phyloP scores from a whole-genome alignment of 2,797 vertebrate species.

The Trachurus trachurus region DNA sequence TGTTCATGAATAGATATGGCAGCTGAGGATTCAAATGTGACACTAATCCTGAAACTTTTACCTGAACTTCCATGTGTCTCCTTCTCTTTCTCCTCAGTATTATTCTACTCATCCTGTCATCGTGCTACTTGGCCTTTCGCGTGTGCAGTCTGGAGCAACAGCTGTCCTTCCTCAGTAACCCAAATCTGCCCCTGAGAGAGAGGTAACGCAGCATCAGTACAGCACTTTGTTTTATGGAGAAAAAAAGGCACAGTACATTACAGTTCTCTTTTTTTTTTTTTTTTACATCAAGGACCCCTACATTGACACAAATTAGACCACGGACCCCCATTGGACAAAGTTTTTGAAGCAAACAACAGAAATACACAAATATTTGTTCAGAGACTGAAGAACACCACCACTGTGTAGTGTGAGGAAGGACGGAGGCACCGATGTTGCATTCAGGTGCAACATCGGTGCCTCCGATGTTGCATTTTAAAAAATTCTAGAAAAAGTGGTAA shows the following conservation, averaged over 20 bases:
- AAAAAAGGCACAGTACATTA: background rate
- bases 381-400: no score
- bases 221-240: background rate
- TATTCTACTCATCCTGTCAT: constrained; percentile 93
- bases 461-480: no score
- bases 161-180: constrained; percentile 89
- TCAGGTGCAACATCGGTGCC: no score
- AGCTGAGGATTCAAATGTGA: constrained; percentile 1
- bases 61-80: background rate
- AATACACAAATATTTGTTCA: no score
- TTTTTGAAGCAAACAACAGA: no score
- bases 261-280: no score
- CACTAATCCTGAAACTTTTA: background rate
- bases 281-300: no score
- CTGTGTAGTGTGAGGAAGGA: no score
- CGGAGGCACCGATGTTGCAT: no score
- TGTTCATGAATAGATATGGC: constrained; percentile 55
- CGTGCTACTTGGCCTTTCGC: constrained; percentile 95
- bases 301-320: no score
- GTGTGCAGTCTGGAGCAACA: constrained; percentile 96
- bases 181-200: constrained; percentile 82
- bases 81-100: constrained; percentile 82
- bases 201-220: constrained; percentile 81
- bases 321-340: no score
- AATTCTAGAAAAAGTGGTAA: no score